A percentile compares a stretch with the other conserved stretches of the same genome.
phyloP scores from a whole-genome alignment of 2,113 vertebrate genomes.

The Hemicordylus capensis region DNA sequence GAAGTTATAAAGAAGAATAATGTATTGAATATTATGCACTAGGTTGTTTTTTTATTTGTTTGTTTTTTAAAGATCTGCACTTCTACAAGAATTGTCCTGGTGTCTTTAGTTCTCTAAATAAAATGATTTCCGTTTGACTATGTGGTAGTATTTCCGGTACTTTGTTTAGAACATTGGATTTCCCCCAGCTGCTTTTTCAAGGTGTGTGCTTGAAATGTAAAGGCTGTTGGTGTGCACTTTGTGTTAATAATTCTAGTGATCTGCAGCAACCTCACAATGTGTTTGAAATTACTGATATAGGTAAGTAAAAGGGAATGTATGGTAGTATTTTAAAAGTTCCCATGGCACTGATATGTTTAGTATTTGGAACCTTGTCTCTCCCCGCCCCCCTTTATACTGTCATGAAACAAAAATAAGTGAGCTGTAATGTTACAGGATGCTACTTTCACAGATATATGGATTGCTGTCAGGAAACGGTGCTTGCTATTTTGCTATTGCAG shows the following conservation, averaged over 20 bases:
- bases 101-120: slow-evolving; percentile 49
- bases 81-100: slow-evolving; percentile 32
- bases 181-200: slow-evolving; percentile 42
- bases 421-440: neutral
- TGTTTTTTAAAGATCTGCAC: no score
- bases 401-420: neutral
- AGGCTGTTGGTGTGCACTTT: slow-evolving; percentile 13
- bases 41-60: neutral
- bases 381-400: no score
- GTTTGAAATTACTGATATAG: neutral
- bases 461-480: neutral
- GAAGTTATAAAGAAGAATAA: neutral
- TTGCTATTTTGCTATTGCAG: neutral
- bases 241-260: slow-evolving; percentile 13
- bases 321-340: neutral
- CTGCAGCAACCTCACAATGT: slow-evolving; percentile 9
- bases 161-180: slow-evolving; percentile 47
- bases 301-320: neutral
- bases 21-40: neutral
- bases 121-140: slow-evolving; percentile 15
- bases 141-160: slow-evolving; percentile 58
- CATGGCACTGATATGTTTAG: neutral
- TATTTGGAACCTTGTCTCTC: neutral
- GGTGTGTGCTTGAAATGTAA: neutral
- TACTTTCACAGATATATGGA: neutral